Evolutionary conservation across 2,888 invertebrate genomes (phyloP).

Genomic region (Lepas anatifera): DNA sequence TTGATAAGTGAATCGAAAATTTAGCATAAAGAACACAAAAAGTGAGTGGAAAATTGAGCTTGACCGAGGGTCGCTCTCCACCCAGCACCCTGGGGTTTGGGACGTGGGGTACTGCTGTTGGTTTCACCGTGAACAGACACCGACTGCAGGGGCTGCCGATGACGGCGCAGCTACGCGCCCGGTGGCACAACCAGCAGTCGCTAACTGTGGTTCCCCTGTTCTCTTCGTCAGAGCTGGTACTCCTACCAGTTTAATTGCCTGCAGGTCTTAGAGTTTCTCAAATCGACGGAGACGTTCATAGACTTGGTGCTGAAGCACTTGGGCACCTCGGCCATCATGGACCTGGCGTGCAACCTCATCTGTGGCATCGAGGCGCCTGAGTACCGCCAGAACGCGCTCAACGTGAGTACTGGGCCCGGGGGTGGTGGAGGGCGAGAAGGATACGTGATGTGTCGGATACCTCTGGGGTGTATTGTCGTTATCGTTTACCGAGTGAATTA

Average conservation of each 20-base stretch:
- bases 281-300: slow-evolving; percentile 73
- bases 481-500: too few species aligned
- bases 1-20: too few species aligned
- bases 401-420: slow-evolving; percentile 40
- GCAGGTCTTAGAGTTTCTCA: slow-evolving; percentile 83
- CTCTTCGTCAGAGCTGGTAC: slow-evolving; percentile 61
- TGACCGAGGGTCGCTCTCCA: too few species aligned
- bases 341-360: slow-evolving; percentile 73
- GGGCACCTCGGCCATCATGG: slow-evolving; percentile 88
- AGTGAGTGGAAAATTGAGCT: too few species aligned
- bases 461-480: too few species aligned
- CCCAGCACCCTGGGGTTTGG: too few species aligned
- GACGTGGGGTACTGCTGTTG: too few species aligned
- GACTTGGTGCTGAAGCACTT: slow-evolving; percentile 76
- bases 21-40: too few species aligned
- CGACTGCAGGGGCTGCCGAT: too few species aligned
- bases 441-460: not conserved
- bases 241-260: slow-evolving; percentile 82
- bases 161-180: too few species aligned
- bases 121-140: too few species aligned
- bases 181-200: too few species aligned
- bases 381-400: slow-evolving; percentile 54
- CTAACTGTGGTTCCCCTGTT: slow-evolving; percentile 8
- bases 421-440: not conserved
- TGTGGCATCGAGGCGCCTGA: slow-evolving; percentile 65